A percentile compares a stretch with the other conserved stretches of the same genome.
Evolutionary conservation across 2,797 vertebrate genomes (phyloP).

Genomic region (Steatocranus sp.): DNA sequence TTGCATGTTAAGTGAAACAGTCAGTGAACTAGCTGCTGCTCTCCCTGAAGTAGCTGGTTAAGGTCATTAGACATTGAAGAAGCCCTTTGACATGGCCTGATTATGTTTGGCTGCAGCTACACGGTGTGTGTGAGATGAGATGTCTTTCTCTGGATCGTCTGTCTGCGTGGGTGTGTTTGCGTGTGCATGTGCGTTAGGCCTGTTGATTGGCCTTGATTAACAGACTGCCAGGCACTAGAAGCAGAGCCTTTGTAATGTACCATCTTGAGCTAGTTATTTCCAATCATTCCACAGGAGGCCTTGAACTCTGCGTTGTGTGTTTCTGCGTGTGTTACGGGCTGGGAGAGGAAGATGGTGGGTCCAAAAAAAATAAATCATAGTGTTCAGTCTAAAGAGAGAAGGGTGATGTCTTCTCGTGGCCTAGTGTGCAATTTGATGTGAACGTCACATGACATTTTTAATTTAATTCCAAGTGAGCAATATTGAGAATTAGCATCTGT

Average conservation of each 20-base stretch:
- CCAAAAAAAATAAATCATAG: not conserved
- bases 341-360: not conserved
- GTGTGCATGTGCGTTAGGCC: conserved; percentile 11
- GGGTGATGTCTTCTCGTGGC: not conserved
- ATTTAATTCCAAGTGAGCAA: conserved; percentile 1
- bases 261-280: conserved; percentile 78
- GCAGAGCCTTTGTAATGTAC: conserved; percentile 42
- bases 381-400: not conserved
- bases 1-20: not conserved
- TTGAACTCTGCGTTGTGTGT: conserved; percentile 16
- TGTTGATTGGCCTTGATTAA: conserved; percentile 74
- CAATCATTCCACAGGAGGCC: conserved; percentile 57
- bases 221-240: conserved; percentile 46
- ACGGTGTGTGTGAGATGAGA: conserved; percentile 29
- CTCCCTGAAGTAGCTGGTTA: conserved; percentile 28
- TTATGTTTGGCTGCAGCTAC: conserved; percentile 54
- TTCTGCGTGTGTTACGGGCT: not conserved
- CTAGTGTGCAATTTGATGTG: not conserved
- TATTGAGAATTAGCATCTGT: conserved; percentile 10
- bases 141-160: conserved; percentile 24
- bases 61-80: conserved; percentile 44
- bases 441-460: not conserved
- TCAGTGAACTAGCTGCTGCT: not conserved
- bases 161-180: conserved; percentile 4
- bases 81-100: conserved; percentile 59